Base-by-base conservation (phyloP, 2,113 vertebrate species). In the Cryptomyrus ogoouensis region DNA sequence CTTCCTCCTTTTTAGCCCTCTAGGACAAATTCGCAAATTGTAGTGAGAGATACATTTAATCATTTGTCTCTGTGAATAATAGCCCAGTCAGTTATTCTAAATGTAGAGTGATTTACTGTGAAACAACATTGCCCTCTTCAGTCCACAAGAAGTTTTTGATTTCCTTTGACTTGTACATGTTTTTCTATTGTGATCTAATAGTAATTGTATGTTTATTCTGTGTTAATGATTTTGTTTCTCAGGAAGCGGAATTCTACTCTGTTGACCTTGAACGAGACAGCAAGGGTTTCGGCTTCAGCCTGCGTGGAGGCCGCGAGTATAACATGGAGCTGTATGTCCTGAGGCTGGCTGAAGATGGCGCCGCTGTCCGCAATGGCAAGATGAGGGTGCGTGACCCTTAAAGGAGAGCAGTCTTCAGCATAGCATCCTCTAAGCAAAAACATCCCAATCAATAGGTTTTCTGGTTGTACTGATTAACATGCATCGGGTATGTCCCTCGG, bases 321-420 rank as follows among this genome's bases (percentile, higher is more conserved):
- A 99, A 97, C 88, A 99, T 99, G 98, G 98, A 99, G 91, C 97
- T 99, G 50, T 99, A 99, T 5, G 98, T 99, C 87, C 91, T 99
- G 94, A 96, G 98, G 91, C 95, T 99, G 87, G 98, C 98, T 0
- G 98, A 99, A 92, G 98, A 99, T 0, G 98, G 98, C 53, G 97
- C 98, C 9, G 98, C 98, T 1, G 97, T 97, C 93, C 96, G 97
- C 92, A 98, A 97, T 92, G 98, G 98, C 42, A 99, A 99, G 92
- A 99, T 99, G 97, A 97, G 97, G 97, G 98, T 99, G 96, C 13
- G 96, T 74, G 35, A 35, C 12, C 74, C 35, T 42, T 21, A 6
- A 19, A 44, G 24, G 9, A 8, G 4, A 47, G 83, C 24, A 21
- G 19, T 12, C 83, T 12, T 9, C 17, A 47, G 24, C 10, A 17